Evolutionary conservation across 2,797 vertebrate genomes (phyloP), one percentile per base, ranked within the genome.

Genomic region (Synanceia verrucosa): DNA sequence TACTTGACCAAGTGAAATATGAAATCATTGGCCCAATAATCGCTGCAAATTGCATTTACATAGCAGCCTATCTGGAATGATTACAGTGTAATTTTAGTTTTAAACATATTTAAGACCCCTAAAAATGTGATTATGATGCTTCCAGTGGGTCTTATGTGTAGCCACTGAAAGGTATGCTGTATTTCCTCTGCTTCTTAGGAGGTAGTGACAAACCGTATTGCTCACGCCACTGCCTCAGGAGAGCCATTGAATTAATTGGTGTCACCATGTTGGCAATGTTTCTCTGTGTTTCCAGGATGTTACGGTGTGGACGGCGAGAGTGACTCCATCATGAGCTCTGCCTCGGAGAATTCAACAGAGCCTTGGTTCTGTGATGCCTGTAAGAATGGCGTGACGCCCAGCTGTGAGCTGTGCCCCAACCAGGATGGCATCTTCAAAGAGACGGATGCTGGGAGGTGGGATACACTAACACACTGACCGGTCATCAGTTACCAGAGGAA

Each of bases 401-500:
- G 96, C 89, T 99, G 98, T 80, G 98, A 99, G 87, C 93, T 99
- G 1, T 99, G 98, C 86, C 98, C 98, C 57, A 98, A 97, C 90
- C 96, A 98, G 91, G 98, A 99, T 70, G 97, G 97, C n/a, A 99
- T 99, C 93, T 99, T 99, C 89, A 99, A 99, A 91, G 98, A 99
- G 90, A 99, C 98, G 0, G 98, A 99, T 59, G 98, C 98, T 16
- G 97, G 98, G 77, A 98, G 97, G 98, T 99, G 91, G 56, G 90
- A 53, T 14, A 47, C 52, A 34, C 13, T 23, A 5, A 24, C 64
- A 29, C 48, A n/a, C 19, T 71, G 78, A 80, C 71, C 76, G 0
- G 33, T 58, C 59, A 41, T 65, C 77, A 67, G 52, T 37, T 59
- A 73, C 53, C 69, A 70, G 47, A 69, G 79, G 81, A 83, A 89